These are phyloP conservation scores for Budorcas taxicolor DNA, from an alignment of 2,113 vertebrate species.

Conservation along the genomic window DNA sequence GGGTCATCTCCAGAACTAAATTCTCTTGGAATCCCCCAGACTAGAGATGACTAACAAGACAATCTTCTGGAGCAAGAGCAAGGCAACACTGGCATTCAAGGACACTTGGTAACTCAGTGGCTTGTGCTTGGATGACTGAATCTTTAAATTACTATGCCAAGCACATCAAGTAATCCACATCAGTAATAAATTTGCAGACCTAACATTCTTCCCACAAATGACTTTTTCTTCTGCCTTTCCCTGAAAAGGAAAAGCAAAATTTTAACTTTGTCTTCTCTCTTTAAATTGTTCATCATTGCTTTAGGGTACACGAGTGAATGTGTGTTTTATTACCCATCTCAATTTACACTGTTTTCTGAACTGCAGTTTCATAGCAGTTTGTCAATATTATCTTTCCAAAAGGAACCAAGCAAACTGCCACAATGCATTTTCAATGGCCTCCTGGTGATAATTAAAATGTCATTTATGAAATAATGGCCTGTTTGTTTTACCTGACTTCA, in stretches of 20 bases:
- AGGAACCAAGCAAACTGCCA: constrained; percentile 41
- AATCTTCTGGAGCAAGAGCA: background rate
- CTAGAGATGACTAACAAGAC: background rate
- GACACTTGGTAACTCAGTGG: background rate
- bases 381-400: constrained; percentile 65
- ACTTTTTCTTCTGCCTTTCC: background rate
- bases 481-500: constrained; percentile 60
- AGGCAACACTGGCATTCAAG: background rate
- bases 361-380: constrained; percentile 56
- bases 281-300: constrained; percentile 58
- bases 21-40: background rate
- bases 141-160: constrained; percentile 27
- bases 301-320: constrained; percentile 45
- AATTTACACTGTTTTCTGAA: constrained; percentile 57
- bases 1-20: background rate
- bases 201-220: background rate
- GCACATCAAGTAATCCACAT: background rate
- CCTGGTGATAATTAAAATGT: constrained; percentile 67
- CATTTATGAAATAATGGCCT: constrained; percentile 70
- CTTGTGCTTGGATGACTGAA: background rate
- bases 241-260: constrained; percentile 48
- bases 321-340: constrained; percentile 56
- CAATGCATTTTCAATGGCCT: constrained; percentile 60
- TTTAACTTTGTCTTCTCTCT: constrained; percentile 55
- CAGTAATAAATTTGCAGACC: constrained; percentile 37